phyloP scores from a whole-genome alignment of 2,113 vertebrate genomes.

The Odontesthes bonariensis region DNA sequence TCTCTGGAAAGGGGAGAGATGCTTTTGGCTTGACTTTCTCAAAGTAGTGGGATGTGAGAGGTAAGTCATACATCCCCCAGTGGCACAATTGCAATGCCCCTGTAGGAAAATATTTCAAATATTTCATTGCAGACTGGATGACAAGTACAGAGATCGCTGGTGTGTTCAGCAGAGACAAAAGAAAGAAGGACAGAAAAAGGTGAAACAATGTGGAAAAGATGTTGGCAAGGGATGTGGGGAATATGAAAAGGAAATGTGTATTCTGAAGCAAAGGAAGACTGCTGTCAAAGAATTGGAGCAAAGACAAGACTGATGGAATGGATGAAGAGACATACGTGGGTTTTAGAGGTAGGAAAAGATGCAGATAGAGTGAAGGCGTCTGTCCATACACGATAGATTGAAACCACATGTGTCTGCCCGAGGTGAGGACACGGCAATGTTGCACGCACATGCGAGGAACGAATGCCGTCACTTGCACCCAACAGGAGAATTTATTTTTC shows the following conservation, averaged over 20 bases:
- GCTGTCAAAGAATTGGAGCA: conserved; percentile 57
- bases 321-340: conserved; percentile 55
- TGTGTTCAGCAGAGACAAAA: conserved; percentile 28
- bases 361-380: conserved; percentile 57
- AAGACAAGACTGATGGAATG: conserved; percentile 44
- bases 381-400: conserved; percentile 63
- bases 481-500: conserved; percentile 55
- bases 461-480: conserved; percentile 71
- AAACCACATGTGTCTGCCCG: conserved; percentile 79
- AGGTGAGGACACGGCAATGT: conserved; percentile 71
- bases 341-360: conserved; percentile 41
- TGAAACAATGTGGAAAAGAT: conserved; percentile 54
- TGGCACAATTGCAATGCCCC: conserved; percentile 42
- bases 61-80: conserved; percentile 42
- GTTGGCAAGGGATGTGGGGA: conserved; percentile 48
- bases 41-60: conserved; percentile 41
- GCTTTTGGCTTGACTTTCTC: conserved; percentile 54
- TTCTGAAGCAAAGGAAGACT: conserved; percentile 31
- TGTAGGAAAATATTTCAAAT: conserved; percentile 57
- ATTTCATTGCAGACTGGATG: conserved; percentile 33
- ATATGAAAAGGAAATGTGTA: conserved; percentile 42
- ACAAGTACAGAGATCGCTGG: conserved; percentile 30
- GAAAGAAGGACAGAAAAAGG: conserved; percentile 33
- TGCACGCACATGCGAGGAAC: conserved; percentile 63
- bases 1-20: conserved; percentile 39